Conservation (phyloP, 2,797 vertebrate genomes). For the Falco rusticolus region DNA sequence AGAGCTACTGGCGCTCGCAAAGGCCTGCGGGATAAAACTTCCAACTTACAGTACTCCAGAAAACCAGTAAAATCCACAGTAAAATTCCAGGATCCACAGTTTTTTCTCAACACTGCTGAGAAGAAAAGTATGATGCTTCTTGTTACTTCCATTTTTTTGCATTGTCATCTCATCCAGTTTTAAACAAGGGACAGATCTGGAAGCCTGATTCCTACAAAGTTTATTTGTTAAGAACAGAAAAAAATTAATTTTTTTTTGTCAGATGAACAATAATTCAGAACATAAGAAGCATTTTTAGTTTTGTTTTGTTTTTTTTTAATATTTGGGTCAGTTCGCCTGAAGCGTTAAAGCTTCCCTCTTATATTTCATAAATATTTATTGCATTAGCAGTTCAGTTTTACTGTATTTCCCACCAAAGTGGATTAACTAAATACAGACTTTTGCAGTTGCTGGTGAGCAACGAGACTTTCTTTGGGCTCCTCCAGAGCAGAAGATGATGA, state of each 20-base stretch:
- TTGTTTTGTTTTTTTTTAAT: background rate
- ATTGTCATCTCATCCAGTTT: slow-evolving; percentile 50
- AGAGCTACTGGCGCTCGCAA: background rate
- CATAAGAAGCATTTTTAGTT: background rate
- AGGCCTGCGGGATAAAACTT: background rate
- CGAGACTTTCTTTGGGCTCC: background rate
- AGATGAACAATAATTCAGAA: slow-evolving; percentile 13
- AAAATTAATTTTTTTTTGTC: background rate
- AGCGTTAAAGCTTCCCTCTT: slow-evolving; percentile 29
- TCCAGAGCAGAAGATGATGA: background rate
- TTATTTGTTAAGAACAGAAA: slow-evolving; percentile 3
- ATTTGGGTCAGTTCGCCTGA: background rate
- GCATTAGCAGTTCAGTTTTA: background rate
- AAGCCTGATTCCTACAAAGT: slow-evolving; percentile 41
- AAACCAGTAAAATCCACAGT: slow-evolving; percentile 32
- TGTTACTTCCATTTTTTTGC: background rate
- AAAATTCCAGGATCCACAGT: slow-evolving; percentile 32
- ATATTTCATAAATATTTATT: background rate
- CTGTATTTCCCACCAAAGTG: background rate
- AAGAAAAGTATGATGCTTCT: slow-evolving; percentile 38
- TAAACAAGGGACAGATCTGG: slow-evolving; percentile 1
- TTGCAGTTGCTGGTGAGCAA: background rate
- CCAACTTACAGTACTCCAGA: slow-evolving; percentile 34
- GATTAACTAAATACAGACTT: background rate
- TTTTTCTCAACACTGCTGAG: slow-evolving; percentile 31